Evolutionary conservation across 1,140 invertebrate species (phyloP).

Genomic region (Aethina tumida): DNA sequence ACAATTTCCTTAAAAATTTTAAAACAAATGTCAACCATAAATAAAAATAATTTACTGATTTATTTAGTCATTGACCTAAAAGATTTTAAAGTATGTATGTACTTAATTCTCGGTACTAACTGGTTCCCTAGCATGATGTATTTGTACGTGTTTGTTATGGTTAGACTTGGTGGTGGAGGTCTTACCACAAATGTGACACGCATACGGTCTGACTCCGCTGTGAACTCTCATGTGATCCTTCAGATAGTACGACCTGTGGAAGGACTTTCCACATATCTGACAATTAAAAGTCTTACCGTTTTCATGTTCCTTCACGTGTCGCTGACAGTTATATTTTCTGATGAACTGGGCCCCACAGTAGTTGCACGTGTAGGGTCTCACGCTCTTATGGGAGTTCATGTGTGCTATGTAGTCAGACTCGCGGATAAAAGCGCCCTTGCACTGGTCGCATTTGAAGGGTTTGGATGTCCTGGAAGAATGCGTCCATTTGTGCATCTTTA

Average conservation of each 20-base stretch:
- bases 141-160: constrained; percentile 80
- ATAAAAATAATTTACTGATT: too few relatives aligned
- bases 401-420: constrained; percentile 71
- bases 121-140: constrained; percentile 76
- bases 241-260: constrained; percentile 78
- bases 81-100: too few relatives aligned
- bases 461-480: constrained; percentile 72
- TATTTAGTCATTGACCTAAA: too few relatives aligned
- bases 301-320: constrained; percentile 84
- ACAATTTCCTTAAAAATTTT: too few relatives aligned
- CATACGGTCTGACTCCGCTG: constrained; percentile 69
- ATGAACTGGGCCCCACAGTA: constrained; percentile 91
- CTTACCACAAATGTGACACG: constrained; percentile 79
- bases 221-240: constrained; percentile 79
- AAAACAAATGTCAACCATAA: too few relatives aligned
- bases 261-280: constrained; percentile 75
- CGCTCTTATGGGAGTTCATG: constrained; percentile 71
- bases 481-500: constrained; percentile 82
- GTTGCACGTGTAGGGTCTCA: constrained; percentile 80
- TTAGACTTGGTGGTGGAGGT: constrained; percentile 78
- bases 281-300: constrained; percentile 82
- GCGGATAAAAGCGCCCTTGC: constrained; percentile 71
- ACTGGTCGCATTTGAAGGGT: constrained; percentile 76
- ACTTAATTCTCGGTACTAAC: constrained; percentile 70
- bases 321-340: constrained; percentile 82